phyloP scores from a whole-genome alignment of 2,888 invertebrate species.

The Hyppa rectilinea region DNA sequence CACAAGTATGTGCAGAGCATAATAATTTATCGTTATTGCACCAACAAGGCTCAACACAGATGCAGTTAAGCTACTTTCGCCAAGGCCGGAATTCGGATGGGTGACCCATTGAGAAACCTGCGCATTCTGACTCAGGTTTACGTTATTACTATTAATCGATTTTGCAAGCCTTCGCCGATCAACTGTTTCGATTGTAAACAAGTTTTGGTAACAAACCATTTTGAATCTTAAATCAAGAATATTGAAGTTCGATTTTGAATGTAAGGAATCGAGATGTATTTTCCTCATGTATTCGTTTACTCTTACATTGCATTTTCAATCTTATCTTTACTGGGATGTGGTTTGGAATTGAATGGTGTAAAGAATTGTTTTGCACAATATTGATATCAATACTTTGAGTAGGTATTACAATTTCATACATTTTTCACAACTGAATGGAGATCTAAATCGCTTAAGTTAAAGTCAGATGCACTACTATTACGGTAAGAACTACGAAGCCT shows the following conservation, averaged over 20 bases:
- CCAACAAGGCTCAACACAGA: conserved; percentile 14
- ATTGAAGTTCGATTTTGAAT: background rate
- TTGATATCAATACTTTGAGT: background rate
- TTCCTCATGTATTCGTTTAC: background rate
- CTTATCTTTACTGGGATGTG: fast-evolving
- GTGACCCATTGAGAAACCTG: conserved; percentile 57
- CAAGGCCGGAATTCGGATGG: conserved; percentile 66
- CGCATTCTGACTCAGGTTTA: conserved; percentile 49
- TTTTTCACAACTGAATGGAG: conserved; percentile 2
- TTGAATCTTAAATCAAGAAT: fast-evolving
- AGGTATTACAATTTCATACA: background rate
- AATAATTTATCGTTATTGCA: conserved; percentile 40
- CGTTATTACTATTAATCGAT: conserved; percentile 54
- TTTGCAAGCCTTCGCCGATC: conserved; percentile 42
- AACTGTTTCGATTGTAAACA: conserved; percentile 44
- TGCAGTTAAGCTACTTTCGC: conserved; percentile 51
- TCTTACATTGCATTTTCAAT: background rate
- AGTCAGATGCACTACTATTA: background rate
- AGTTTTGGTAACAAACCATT: conserved; percentile 4
- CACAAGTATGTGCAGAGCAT: conserved; percentile 25
- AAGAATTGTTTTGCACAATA: conserved; percentile 30
- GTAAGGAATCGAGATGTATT: background rate
- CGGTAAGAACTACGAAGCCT: background rate
- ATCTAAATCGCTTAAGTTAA: conserved; percentile 9
- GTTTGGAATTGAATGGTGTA: background rate